These are phyloP conservation scores for Zelostemma sp. DNA, from an alignment of 1,140 invertebrate genomes.

Conservation along the genomic window DNA sequence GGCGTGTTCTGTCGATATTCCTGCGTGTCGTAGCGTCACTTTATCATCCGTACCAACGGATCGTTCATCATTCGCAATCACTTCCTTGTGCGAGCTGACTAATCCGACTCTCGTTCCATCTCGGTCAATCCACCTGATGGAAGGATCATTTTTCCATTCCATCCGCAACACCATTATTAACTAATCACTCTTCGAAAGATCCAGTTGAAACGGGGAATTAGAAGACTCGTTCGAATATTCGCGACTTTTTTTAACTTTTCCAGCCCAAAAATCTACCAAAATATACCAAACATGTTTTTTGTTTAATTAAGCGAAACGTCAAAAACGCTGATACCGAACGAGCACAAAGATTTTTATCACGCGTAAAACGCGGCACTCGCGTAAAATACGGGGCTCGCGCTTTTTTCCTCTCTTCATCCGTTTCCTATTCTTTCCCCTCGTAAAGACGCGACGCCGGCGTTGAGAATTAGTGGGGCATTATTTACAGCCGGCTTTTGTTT, in stretches of 20 bases:
- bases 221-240: no score
- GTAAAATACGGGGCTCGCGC: slow-evolving; percentile 31
- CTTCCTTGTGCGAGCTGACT: slow-evolving; percentile 55
- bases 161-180: not conserved
- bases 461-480: slow-evolving; percentile 34
- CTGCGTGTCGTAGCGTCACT: slow-evolving; percentile 51
- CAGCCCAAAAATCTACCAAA: no score
- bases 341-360: slow-evolving; percentile 43
- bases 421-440: slow-evolving; percentile 1
- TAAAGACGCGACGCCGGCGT: slow-evolving; percentile 8
- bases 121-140: not conserved
- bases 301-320: no score
- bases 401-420: slow-evolving; percentile 13
- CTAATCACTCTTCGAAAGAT: not conserved
- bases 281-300: no score
- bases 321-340: not conserved
- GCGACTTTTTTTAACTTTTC: no score
- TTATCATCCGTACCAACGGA: slow-evolving; percentile 55
- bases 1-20: slow-evolving; percentile 58
- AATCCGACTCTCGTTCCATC: slow-evolving; percentile 28
- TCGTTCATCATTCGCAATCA: slow-evolving; percentile 65
- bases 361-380: slow-evolving; percentile 27
- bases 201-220: not conserved
- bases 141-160: slow-evolving; percentile 8
- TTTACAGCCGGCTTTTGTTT: slow-evolving; percentile 48